Base-by-base conservation (phyloP, 2,888 invertebrate species). In the Rotaria socialis region DNA sequence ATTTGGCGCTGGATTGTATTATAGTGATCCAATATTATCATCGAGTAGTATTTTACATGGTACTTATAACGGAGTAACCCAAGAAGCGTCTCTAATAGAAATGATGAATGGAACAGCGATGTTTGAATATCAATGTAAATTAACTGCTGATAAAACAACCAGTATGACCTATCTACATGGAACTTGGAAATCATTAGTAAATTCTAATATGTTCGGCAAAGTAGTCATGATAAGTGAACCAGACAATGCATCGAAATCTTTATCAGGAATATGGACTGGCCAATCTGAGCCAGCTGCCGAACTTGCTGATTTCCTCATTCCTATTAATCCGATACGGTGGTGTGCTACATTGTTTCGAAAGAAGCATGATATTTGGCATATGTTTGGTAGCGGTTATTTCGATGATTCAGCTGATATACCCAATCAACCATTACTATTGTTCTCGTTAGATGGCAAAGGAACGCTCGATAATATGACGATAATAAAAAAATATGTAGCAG, bases 321-420 rank as follows among this genome's bases (percentile, higher is more conserved):
- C 80, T n/a, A 16, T 80, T 24, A 80, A 80, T 80, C 80, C 80
- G 5, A 80, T 80, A 47, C 80, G 80, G 10, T 80, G 80, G 80
- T 80, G 80, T 47, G 35, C 35, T 7, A 80, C 80, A 4, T 0
- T 80, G 0, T 80, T 47, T 80, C 80, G 43, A 80, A 47, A 0
- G 0, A 0, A 80, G 24, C 8, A 80, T n/a, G 24, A 80, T 24
- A 24, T 4, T 2, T 80, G 80, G 80, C 22, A 47, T 14, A 11
- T 80, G 16, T 80, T 24, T 47, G 80, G 80, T n/a, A 80, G 80
- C 24, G 80, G 80, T 3, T 80, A 80, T 80, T 80, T 80, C 24
- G 11, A 80, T 47, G 80, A 80, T 80, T 80, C 80, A 47, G 80
- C 80, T 47, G 80, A 80, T 80, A 80, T 80, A 11, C 80, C 80